Conservation (phyloP, 2,113 vertebrate genomes). For the Puma concolor region DNA sequence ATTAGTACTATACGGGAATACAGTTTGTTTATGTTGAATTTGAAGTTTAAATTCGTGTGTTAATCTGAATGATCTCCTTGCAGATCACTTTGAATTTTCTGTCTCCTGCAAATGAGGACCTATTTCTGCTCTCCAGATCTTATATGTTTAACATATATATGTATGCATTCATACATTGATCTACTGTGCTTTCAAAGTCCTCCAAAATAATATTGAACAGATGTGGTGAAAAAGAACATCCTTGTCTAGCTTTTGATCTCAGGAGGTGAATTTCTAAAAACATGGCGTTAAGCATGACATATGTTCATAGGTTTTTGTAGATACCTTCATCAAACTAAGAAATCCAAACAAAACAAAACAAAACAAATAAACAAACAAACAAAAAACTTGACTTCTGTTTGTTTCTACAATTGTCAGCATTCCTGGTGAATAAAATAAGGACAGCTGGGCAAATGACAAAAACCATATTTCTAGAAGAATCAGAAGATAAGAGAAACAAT, state of each 20-base stretch:
- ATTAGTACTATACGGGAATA: background rate
- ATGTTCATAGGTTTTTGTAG: background rate
- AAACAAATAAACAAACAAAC: background rate
- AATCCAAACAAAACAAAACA: background rate
- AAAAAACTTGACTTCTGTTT: background rate
- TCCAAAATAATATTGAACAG: background rate
- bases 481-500: background rate
- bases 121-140: background rate
- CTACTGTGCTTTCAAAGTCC: background rate
- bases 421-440: background rate
- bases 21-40: background rate
- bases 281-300: background rate
- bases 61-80: background rate
- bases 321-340: background rate
- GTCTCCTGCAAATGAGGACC: background rate
- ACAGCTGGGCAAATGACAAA: background rate
- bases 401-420: background rate
- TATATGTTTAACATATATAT: background rate
- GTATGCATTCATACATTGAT: too few species aligned
- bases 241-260: background rate
- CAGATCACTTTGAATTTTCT: background rate
- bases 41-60: background rate
- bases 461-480: background rate
- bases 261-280: background rate
- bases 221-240: background rate